A percentile compares a stretch with the other conserved stretches of the same genome.
phyloP scores from a whole-genome alignment of 1,140 invertebrate species.

The Thrips palmi region DNA sequence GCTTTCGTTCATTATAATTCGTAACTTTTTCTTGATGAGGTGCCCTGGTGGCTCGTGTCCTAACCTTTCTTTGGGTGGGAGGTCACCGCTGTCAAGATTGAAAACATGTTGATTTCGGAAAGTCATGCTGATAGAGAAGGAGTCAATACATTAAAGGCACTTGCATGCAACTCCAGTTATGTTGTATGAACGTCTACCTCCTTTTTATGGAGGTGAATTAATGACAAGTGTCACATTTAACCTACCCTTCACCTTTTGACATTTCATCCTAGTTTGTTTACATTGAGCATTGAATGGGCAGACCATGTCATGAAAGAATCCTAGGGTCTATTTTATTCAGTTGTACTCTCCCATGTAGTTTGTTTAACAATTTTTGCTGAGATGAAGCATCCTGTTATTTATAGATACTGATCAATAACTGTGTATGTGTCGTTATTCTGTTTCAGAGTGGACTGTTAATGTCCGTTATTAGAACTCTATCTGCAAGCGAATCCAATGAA shows the following conservation, averaged over 20 bases:
- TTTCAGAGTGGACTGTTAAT: conserved; percentile 74
- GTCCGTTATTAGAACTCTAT: conserved; percentile 78
- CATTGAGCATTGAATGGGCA: not conserved
- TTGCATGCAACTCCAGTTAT: no score
- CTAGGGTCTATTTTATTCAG: not conserved
- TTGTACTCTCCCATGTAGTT: conserved; percentile 6
- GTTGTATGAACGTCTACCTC: no score
- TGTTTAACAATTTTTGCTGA: conserved; percentile 3
- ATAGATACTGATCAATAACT: conserved; percentile 10
- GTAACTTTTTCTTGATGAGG: conserved; percentile 1
- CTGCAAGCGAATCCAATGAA: conserved; percentile 83
- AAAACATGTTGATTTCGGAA: not conserved
- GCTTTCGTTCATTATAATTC: conserved; percentile 5
- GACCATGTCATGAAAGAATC: conserved; percentile 1
- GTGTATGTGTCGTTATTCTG: conserved; percentile 16
- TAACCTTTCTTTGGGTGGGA: not conserved
- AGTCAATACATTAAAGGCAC: no score
- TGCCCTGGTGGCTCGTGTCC: not conserved
- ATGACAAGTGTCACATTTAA: no score
- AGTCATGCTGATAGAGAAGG: no score
- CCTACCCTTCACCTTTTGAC: conserved; percentile 1
- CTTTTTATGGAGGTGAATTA: no score
- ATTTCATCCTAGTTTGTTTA: not conserved
- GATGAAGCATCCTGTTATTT: conserved; percentile 6
- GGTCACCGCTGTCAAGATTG: not conserved